A percentile compares a stretch with the other conserved stretches of the same genome.
Evolutionary conservation across 1,140 invertebrate species (phyloP).

Genomic region (Bombus vancouverensis): DNA sequence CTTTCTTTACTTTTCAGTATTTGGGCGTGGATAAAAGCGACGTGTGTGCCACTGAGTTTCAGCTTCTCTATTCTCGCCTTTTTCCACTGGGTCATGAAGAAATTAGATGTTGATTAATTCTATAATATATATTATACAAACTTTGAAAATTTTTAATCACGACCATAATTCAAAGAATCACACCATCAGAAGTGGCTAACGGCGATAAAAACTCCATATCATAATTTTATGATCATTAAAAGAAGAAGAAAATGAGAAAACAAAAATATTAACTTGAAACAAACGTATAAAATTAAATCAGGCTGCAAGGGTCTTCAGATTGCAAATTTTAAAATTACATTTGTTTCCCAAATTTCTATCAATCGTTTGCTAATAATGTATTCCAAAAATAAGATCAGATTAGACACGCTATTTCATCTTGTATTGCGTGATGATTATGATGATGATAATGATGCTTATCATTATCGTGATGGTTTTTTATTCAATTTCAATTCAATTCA

Average conservation of each 20-base stretch:
- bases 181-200: background rate
- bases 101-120: slow-evolving; percentile 82
- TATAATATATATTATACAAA: background rate
- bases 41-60: slow-evolving; percentile 88
- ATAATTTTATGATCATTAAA: background rate
- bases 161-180: background rate
- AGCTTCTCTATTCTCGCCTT: slow-evolving; percentile 88
- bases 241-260: background rate
- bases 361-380: background rate
- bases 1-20: slow-evolving; percentile 83
- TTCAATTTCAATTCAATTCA: too few relatives aligned
- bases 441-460: too few relatives aligned
- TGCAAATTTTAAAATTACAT: background rate
- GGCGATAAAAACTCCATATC: background rate
- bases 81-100: slow-evolving; percentile 90
- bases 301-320: fast-evolving
- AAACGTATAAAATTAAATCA: background rate
- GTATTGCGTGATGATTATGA: too few relatives aligned
- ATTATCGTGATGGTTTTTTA: too few relatives aligned
- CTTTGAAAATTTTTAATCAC: too few relatives aligned
- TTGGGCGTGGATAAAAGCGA: slow-evolving; percentile 88
- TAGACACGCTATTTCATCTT: background rate
- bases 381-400: background rate
- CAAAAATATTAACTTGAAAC: background rate
- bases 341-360: too few relatives aligned